These are phyloP conservation scores for Leucoma salicis DNA, from an alignment of 2,888 invertebrate species.

Conservation along the genomic window DNA sequence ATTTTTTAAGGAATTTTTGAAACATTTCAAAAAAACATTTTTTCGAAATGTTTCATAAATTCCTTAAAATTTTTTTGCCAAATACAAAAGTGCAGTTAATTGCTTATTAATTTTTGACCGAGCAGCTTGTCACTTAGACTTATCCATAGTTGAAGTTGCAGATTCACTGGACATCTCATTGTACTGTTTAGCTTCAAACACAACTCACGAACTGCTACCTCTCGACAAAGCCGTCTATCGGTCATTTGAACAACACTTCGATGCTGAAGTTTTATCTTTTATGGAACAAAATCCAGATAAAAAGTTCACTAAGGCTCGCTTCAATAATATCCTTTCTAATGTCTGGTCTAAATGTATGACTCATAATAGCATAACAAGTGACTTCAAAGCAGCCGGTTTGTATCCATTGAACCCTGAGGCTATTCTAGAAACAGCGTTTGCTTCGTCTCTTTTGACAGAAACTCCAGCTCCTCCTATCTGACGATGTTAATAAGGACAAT, in stretches of 20 bases:
- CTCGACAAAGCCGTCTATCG: conserved; percentile 35
- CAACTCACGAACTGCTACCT: conserved; percentile 48
- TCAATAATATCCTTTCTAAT: conserved; percentile 28
- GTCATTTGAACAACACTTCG: conserved; percentile 45
- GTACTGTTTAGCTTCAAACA: conserved; percentile 49
- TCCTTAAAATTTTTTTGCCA: conserved; percentile 5
- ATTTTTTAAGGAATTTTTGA: conserved; percentile 5
- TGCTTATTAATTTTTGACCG: conserved; percentile 19
- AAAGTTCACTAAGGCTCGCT: conserved; percentile 35
- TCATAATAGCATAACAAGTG: conserved; percentile 19
- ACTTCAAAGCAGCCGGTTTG: conserved; percentile 21
- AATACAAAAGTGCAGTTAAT: conserved; percentile 16
- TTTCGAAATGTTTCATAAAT: conserved; percentile 6
- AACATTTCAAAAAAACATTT: conserved; percentile 7
- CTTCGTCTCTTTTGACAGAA: conserved; percentile 12
- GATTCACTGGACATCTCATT: conserved; percentile 7
- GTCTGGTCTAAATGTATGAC: conserved; percentile 37
- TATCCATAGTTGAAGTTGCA: background rate
- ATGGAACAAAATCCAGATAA: conserved; percentile 30
- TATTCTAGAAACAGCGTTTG: conserved; percentile 16
- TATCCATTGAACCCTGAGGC: conserved; percentile 15
- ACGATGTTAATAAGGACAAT: no score
- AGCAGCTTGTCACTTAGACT: conserved; percentile 1
- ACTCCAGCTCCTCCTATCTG: no score
- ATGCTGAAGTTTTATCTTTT: conserved; percentile 39